Evolutionary conservation across 92 coral and sea anemone genomes (phyloP).

Genomic region (Porites lobata): DNA sequence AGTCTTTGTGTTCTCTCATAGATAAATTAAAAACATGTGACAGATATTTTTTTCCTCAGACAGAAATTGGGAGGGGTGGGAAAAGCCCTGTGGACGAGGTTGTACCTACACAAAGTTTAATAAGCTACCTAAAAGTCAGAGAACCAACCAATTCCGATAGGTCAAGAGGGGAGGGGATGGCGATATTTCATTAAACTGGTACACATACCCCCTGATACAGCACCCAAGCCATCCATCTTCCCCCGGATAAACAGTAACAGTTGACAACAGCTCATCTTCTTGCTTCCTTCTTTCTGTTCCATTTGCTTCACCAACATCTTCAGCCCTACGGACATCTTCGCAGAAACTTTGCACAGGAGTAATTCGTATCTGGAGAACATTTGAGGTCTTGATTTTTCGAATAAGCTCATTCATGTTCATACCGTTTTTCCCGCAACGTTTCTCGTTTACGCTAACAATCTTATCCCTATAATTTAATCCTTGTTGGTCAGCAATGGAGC

Average conservation of each 20-base stretch:
- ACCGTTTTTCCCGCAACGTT: slow-evolving; percentile 40
- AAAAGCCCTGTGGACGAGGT: too few relatives aligned
- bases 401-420: slow-evolving; percentile 46
- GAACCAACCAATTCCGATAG: too few relatives aligned
- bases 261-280: slow-evolving; percentile 16
- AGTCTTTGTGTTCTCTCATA: too few relatives aligned
- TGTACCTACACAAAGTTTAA: too few relatives aligned
- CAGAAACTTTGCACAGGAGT: slow-evolving; percentile 1
- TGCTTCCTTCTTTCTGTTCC: slow-evolving; percentile 4
- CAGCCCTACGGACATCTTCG: background rate
- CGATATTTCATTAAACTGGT: background rate
- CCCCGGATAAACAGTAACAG: slow-evolving; percentile 43
- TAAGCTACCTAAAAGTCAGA: too few relatives aligned
- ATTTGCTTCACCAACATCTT: background rate
- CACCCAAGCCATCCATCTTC: slow-evolving; percentile 85
- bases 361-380: slow-evolving; percentile 43
- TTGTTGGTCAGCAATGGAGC: slow-evolving; percentile 67
- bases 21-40: too few relatives aligned
- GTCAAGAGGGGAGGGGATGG: background rate
- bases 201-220: slow-evolving; percentile 79
- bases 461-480: slow-evolving; percentile 67
- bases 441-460: slow-evolving; percentile 61
- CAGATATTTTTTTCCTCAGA: too few relatives aligned
- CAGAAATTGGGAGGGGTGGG: too few relatives aligned
- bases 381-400: slow-evolving; percentile 45